Conservation (phyloP, 2,888 invertebrate species). For the Cylindroiulus punctatus region DNA sequence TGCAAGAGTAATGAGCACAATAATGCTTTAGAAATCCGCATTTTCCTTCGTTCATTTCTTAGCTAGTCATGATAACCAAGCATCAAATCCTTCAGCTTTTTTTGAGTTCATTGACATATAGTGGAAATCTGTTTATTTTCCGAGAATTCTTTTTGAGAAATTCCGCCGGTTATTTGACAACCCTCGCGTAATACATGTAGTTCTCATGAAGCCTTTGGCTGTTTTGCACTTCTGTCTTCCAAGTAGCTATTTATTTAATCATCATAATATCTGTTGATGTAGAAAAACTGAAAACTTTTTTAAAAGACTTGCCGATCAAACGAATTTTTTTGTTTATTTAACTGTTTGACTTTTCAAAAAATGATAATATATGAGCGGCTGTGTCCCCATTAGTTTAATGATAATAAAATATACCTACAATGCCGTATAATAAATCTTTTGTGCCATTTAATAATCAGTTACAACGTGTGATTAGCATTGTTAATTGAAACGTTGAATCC, state of each 20-base stretch:
- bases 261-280: background rate
- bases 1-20: background rate
- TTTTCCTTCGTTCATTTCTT: no score
- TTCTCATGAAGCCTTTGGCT: background rate
- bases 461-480: constrained; percentile 7
- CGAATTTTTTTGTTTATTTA: background rate
- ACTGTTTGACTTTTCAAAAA: constrained; percentile 10
- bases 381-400: constrained; percentile 35
- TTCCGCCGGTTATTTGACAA: background rate
- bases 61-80: no score
- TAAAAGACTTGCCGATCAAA: constrained; percentile 16
- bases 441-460: constrained; percentile 39
- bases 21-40: background rate
- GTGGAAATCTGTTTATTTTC: no score
- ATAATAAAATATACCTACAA: constrained; percentile 1
- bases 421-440: constrained; percentile 36
- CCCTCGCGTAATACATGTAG: background rate
- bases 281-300: constrained; percentile 6
- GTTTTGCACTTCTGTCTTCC: background rate
- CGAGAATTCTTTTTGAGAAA: background rate
- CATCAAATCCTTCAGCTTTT: background rate
- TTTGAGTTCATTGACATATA: constrained; percentile 11
- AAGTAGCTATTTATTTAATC: background rate
- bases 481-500: constrained; percentile 37
- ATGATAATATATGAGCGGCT: constrained; percentile 34